Conservation (phyloP, 2,797 vertebrate genomes). For the Nannoperca australis region DNA sequence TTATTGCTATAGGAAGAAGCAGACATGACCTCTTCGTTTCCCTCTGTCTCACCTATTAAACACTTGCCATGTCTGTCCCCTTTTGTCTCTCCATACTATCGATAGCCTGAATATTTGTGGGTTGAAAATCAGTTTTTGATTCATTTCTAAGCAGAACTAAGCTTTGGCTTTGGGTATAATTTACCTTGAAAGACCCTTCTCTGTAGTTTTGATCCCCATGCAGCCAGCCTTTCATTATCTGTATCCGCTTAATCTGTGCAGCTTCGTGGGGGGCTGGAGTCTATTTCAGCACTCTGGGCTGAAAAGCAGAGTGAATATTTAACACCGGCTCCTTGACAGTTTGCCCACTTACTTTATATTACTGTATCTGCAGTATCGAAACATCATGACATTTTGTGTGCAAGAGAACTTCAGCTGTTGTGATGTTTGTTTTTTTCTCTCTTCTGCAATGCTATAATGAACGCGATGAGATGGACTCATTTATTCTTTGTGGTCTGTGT, state of each 20-base stretch:
- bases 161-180: neutral
- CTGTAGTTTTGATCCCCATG: neutral
- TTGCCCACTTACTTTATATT: neutral
- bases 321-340: neutral
- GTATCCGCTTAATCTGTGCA: neutral
- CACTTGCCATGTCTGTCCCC: neutral
- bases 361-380: neutral
- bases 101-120: neutral
- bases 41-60: slow-evolving; percentile 1
- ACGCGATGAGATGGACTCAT: neutral
- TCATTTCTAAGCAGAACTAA: neutral
- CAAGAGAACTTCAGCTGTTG: neutral
- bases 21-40: neutral
- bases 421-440: neutral
- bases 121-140: neutral
- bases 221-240: neutral
- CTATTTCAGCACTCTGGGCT: neutral
- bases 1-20: neutral
- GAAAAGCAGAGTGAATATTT: neutral
- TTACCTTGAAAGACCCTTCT: neutral
- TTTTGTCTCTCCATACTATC: neutral
- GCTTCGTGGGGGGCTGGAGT: neutral
- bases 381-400: neutral
- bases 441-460: neutral
- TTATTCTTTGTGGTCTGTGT: slow-evolving; percentile 13